phyloP scores from a whole-genome alignment of 2,113 vertebrate species.

The Vidua macroura region DNA sequence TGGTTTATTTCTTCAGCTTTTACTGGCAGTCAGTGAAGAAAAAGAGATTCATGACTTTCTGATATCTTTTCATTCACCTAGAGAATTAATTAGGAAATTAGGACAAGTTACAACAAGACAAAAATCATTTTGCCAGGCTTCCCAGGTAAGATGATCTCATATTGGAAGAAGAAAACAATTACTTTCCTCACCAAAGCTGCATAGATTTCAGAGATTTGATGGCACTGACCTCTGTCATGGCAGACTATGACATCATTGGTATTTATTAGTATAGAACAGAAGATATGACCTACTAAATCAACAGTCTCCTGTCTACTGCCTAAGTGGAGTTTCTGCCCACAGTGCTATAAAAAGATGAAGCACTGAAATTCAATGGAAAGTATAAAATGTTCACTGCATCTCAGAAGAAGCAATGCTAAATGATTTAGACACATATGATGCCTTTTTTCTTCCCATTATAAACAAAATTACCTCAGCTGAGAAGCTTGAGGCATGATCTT shows the following conservation, averaged over 20 bases:
- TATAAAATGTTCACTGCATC: background rate
- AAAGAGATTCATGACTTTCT: background rate
- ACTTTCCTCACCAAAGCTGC: background rate
- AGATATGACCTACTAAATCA: constrained; percentile 11
- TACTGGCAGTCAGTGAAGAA: background rate
- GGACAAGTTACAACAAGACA: background rate
- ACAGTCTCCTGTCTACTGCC: background rate
- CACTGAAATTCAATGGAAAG: constrained; percentile 1
- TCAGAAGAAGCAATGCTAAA: constrained; percentile 10
- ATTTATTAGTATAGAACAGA: background rate
- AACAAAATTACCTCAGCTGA: constrained; percentile 1
- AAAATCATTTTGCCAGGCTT: background rate
- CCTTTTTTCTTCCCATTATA: background rate
- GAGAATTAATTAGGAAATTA: too few species aligned
- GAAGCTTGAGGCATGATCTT: constrained; percentile 16
- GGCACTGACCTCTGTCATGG: background rate
- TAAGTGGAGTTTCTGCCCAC: background rate
- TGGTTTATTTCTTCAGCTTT: background rate
- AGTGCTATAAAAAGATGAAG: constrained; percentile 4
- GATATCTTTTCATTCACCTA: background rate
- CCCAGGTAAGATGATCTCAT: background rate
- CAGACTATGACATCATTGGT: background rate
- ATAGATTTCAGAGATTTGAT: background rate
- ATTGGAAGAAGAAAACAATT: background rate
- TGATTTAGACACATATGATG: background rate